A percentile compares a stretch with the other conserved stretches of the same genome.
Evolutionary conservation across 2,113 vertebrate species (phyloP).

Genomic region (Pangasianodon hypophthalmus): DNA sequence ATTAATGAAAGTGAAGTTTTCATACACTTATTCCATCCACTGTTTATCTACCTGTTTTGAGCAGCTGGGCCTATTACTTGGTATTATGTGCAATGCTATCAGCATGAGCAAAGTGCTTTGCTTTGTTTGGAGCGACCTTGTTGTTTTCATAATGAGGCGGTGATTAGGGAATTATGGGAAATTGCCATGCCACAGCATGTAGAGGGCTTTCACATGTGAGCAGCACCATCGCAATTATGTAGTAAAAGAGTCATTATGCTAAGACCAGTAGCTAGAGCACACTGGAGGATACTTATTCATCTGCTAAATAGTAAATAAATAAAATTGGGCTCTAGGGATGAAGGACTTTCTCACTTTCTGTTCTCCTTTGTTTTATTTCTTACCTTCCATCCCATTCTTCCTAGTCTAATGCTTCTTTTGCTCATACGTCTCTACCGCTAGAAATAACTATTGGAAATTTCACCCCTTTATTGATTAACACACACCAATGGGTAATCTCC

Average conservation of each 20-base stretch:
- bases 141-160: slow-evolving; percentile 70
- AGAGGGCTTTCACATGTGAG: slow-evolving; percentile 62
- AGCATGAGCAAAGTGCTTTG: slow-evolving; percentile 53
- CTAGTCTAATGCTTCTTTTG: background rate
- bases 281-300: slow-evolving; percentile 56
- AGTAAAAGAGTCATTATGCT: slow-evolving; percentile 59
- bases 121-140: slow-evolving; percentile 62
- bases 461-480: slow-evolving; percentile 20
- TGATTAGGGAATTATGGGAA: slow-evolving; percentile 67
- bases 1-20: background rate
- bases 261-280: slow-evolving; percentile 47
- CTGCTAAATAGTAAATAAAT: slow-evolving; percentile 29
- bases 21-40: background rate
- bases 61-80: slow-evolving; percentile 47
- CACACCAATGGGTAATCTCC: background rate
- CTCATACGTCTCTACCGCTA: background rate
- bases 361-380: background rate
- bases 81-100: slow-evolving; percentile 52
- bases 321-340: background rate
- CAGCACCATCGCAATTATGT: slow-evolving; percentile 64
- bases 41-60: background rate
- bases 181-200: slow-evolving; percentile 62
- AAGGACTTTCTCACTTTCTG: background rate
- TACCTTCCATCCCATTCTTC: background rate
- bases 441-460: background rate